These are phyloP conservation scores for Pelochelys cantorii DNA, from an alignment of 2,797 vertebrate species.

Conservation along the genomic window DNA sequence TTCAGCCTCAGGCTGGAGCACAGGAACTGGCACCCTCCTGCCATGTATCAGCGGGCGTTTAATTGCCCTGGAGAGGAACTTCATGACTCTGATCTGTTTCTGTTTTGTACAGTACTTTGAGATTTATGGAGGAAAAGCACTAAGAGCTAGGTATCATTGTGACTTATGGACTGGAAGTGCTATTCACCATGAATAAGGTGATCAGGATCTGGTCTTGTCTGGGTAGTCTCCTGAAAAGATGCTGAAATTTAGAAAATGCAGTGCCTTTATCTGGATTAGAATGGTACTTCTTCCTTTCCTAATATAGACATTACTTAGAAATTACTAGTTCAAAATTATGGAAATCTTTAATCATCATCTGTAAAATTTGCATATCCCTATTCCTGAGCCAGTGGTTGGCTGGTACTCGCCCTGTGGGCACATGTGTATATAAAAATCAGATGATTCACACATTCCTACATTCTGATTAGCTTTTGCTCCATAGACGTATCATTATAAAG, in stretches of 20 bases:
- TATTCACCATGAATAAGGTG: neutral
- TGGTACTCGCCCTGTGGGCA: neutral
- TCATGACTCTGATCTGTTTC: neutral
- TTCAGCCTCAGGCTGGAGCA: neutral
- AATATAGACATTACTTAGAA: neutral
- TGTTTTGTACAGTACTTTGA: neutral
- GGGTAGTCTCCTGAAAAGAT: neutral
- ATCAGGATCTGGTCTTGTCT: neutral
- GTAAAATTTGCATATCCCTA: neutral
- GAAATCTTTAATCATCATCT: neutral
- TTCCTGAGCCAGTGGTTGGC: neutral
- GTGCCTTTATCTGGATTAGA: neutral
- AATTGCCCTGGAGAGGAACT: neutral
- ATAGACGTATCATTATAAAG: neutral
- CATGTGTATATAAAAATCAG: neutral
- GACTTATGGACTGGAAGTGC: neutral
- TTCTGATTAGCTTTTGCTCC: neutral
- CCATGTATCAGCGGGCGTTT: neutral
- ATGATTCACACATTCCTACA: neutral
- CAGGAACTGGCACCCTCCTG: no score
- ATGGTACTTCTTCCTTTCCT: neutral
- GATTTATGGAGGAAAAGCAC: neutral
- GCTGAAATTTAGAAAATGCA: neutral
- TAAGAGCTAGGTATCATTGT: neutral
- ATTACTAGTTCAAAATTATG: neutral